These are phyloP conservation scores for Hyles lineata DNA, from an alignment of 2,888 invertebrate genomes.

Conservation along the genomic window DNA sequence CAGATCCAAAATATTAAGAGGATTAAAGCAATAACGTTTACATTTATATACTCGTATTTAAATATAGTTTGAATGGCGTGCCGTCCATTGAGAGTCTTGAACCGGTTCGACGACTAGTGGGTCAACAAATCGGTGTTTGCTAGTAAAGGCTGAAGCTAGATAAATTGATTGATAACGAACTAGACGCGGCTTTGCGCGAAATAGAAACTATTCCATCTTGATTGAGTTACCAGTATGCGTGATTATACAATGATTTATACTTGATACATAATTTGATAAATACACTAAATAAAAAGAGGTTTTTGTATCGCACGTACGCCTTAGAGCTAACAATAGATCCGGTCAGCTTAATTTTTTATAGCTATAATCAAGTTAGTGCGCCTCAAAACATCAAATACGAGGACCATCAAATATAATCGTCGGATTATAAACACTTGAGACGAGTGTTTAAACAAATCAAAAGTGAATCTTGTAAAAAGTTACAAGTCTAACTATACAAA, in stretches of 20 bases:
- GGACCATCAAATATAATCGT: background rate
- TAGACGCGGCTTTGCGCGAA: constrained; percentile 70
- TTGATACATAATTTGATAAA: constrained; percentile 49
- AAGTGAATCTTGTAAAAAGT: background rate
- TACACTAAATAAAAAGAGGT: constrained; percentile 34
- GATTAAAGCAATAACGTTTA: constrained; percentile 4
- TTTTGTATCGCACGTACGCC: background rate
- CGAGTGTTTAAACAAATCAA: background rate
- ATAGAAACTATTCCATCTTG: constrained; percentile 66
- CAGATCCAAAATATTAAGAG: constrained; percentile 13
- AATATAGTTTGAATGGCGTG: constrained; percentile 52
- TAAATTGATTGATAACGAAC: constrained; percentile 80
- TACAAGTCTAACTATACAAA: background rate
- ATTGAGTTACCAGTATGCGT: constrained; percentile 58
- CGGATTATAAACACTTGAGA: background rate
- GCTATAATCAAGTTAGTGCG: background rate
- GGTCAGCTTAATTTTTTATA: background rate
- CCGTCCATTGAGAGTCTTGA: constrained; percentile 62
- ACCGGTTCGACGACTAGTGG: constrained; percentile 69
- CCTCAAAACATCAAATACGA: no score
- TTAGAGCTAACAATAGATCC: background rate
- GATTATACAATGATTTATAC: constrained; percentile 64
- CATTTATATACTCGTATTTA: constrained; percentile 27
- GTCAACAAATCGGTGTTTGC: constrained; percentile 71
- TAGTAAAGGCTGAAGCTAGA: constrained; percentile 61